Conservation (phyloP, 2,113 vertebrate species). For the Oxyruncus cristatus region DNA sequence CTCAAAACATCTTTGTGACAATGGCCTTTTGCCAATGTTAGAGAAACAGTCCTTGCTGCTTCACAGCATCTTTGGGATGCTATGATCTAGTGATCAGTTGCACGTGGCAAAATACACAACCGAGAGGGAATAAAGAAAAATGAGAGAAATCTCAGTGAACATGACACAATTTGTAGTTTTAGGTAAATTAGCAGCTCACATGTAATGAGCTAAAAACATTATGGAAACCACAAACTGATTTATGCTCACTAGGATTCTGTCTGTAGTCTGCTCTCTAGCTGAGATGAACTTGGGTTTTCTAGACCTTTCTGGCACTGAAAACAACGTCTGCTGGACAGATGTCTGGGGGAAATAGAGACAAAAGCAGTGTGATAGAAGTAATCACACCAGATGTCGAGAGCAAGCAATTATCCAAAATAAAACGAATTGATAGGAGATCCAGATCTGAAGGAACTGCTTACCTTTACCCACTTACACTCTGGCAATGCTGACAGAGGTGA, state of each 20-base stretch:
- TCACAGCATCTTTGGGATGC: not conserved
- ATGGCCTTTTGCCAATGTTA: not conserved
- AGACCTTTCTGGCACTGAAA: conserved; percentile 12
- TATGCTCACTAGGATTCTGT: not conserved
- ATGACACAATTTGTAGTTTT: not conserved
- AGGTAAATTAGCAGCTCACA: not conserved
- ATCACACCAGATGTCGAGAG: conserved; percentile 29
- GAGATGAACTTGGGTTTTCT: not conserved
- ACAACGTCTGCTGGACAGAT: conserved; percentile 8
- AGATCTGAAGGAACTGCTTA: not conserved
- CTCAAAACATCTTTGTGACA: not conserved
- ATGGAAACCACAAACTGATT: not conserved
- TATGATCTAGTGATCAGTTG: not conserved
- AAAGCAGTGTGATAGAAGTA: conserved; percentile 14
- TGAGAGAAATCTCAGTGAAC: not conserved
- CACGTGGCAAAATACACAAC: not conserved
- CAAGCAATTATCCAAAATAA: conserved; percentile 18
- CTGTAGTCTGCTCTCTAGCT: not conserved
- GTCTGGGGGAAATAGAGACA: conserved; percentile 28
- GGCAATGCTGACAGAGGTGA: not conserved
- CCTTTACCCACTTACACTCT: not conserved
- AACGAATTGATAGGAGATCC: not conserved
- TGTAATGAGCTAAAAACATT: not conserved
- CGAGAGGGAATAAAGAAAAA: not conserved
- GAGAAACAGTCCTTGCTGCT: not conserved